These are phyloP conservation scores for Phylloscopus trochilus DNA, from an alignment of 2,113 vertebrate species.

Conservation along the genomic window DNA sequence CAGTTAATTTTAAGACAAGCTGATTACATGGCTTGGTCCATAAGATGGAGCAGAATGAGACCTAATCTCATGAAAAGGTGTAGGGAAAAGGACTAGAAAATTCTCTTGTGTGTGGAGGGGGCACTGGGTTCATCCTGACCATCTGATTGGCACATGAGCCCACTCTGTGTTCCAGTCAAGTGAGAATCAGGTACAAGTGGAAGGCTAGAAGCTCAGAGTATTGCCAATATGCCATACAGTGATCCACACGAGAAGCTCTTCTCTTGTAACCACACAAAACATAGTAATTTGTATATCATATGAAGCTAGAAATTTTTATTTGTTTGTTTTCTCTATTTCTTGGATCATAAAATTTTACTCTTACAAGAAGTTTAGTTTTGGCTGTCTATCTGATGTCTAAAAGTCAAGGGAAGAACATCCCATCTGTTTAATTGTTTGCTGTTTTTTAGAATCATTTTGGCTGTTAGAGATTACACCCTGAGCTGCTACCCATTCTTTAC, in stretches of 20 bases:
- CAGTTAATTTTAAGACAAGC: not conserved
- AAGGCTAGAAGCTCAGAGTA: accelerated
- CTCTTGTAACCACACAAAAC: not conserved
- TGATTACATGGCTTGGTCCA: not conserved
- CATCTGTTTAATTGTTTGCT: not conserved
- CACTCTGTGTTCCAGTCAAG: not conserved
- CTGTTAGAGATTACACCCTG: not conserved
- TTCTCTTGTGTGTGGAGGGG: not conserved
- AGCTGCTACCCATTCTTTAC: not conserved
- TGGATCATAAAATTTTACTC: not conserved
- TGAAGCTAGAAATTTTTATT: not conserved
- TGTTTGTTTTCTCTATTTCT: not conserved
- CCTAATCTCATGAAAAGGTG: not conserved
- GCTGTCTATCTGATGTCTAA: not conserved
- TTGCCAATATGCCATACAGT: not conserved
- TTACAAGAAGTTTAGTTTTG: not conserved
- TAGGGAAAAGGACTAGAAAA: not conserved
- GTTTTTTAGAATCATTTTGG: not conserved
- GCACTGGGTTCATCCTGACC: too few species aligned
- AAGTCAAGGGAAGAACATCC: not conserved
- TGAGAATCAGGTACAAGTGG: not conserved
- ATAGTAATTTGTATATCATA: not conserved
- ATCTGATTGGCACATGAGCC: not conserved
- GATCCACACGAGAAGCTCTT: not conserved
- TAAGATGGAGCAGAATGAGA: not conserved